Evolutionary conservation across 1,140 invertebrate genomes (phyloP), one percentile per base, ranked within the genome.

Genomic region (Contarinia nasturtii): DNA sequence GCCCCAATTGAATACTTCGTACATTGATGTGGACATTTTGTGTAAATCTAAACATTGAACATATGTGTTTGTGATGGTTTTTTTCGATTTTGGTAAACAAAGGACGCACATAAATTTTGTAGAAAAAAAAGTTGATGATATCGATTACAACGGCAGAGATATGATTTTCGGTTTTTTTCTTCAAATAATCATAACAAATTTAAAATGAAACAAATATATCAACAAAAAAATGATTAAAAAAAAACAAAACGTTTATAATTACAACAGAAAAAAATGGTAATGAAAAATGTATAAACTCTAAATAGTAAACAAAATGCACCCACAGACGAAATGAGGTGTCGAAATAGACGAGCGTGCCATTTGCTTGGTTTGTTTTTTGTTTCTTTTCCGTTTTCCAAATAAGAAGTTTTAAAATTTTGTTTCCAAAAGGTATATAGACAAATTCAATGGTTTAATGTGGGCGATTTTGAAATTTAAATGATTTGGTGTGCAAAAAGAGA

Each of bases 1-100:
- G 47, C 60, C 74, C 77, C 77, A 80, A 72, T 78, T 75, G 66
- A 80, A 78, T 54, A 80, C 76, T 68, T 80, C 78, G 67, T 80
- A 79, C 75, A 80, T 80, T 59, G 78, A 79, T 63, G 75, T 73
- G 61, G 76, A 77, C 67, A 76, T 78, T 43, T 43, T 12, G 20
- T 47, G 21, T 47, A 21, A 38, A n/a, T 38, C 12, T n/a, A 38
- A 14, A 14, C 14, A n/a, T 38, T 38, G 14, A 38, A 14, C 17
- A 38, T 3, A 38, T n/a, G 17, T 17, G 17, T 7, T 14, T n/a
- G 3, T 38, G 36, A 12, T n/a, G 3, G 3, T 38, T 38, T n/a
- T 38, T 38, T 38, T 14, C 14, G 17, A n/a, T 5, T 7, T n/a
- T n/a, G 12, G 5, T 17, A 38, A 38, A 34, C 33, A 34, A 38